Evolutionary conservation across 1,140 invertebrate species (phyloP).

Genomic region (Danaus melanippus): DNA sequence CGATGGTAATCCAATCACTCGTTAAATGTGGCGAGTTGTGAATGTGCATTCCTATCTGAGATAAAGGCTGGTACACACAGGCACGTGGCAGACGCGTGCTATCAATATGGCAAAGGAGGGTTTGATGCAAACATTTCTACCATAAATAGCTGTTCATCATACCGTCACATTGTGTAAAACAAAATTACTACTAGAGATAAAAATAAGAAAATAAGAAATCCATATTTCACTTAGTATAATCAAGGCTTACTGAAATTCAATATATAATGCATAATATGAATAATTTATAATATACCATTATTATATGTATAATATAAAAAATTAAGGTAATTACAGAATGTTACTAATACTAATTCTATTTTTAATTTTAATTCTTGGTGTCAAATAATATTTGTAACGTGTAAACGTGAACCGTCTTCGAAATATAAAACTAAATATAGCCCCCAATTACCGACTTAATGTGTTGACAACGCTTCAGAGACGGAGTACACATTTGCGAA

Average conservation of each 20-base stretch:
- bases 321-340: conserved; percentile 30
- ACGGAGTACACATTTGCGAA: conserved; percentile 19
- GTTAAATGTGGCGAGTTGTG: conserved; percentile 54
- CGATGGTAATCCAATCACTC: conserved; percentile 56
- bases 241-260: too few relatives aligned
- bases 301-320: neutral
- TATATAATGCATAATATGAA: too few relatives aligned
- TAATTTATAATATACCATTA: too few relatives aligned
- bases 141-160: conserved; percentile 30
- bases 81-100: conserved; percentile 56
- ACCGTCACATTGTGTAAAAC: conserved; percentile 24
- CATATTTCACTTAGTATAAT: too few relatives aligned
- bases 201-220: too few relatives aligned
- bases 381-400: conserved; percentile 1
- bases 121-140: conserved; percentile 41
- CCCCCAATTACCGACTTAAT: conserved; percentile 57
- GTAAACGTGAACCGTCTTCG: conserved; percentile 36
- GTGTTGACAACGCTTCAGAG: conserved; percentile 47
- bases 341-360: conserved; percentile 16
- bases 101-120: conserved; percentile 37
- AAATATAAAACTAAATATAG: conserved; percentile 60
- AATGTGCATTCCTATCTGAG: conserved; percentile 51
- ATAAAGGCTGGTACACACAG: conserved; percentile 41
- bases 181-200: neutral
- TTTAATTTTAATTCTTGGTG: neutral